These are phyloP conservation scores for Hyphantria cunea DNA, from an alignment of 1,140 invertebrate genomes.

Conservation along the genomic window DNA sequence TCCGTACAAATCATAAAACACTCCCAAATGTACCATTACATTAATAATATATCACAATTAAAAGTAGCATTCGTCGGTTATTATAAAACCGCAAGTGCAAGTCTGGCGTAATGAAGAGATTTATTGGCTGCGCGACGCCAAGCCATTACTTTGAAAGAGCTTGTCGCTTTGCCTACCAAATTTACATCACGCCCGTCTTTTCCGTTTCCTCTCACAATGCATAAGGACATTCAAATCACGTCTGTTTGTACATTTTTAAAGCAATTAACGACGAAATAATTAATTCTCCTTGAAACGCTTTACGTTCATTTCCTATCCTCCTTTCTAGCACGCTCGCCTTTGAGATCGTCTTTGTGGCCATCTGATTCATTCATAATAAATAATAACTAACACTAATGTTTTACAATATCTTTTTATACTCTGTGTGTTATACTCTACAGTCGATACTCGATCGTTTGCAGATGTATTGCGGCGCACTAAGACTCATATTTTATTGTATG, in stretches of 20 bases:
- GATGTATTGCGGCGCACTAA: constrained; percentile 31
- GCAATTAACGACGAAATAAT: constrained; percentile 9
- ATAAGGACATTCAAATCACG: constrained; percentile 2
- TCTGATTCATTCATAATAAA: constrained; percentile 46
- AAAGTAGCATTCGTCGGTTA: too few species aligned
- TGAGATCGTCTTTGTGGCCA: constrained; percentile 15
- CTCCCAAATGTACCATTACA: too few species aligned
- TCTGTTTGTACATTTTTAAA: background rate
- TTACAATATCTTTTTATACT: constrained; percentile 33
- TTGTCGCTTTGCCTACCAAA: background rate
- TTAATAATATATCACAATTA: too few species aligned
- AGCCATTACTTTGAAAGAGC: background rate
- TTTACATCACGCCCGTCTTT: constrained; percentile 2
- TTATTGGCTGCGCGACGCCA: background rate
- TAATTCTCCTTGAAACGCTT: constrained; percentile 2
- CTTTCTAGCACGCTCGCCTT: constrained; percentile 27
- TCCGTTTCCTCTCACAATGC: background rate
- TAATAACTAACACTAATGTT: constrained; percentile 47
- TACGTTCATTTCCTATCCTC: constrained; percentile 13
- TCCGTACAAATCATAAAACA: constrained; percentile 7
- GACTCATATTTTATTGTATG: constrained; percentile 31
- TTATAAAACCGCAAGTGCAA: too few species aligned
- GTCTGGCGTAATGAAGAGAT: too few species aligned
- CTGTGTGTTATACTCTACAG: too few species aligned
- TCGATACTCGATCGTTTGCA: constrained; percentile 11